These are phyloP conservation scores for Lophura nycthemera DNA, from an alignment of 2,113 vertebrate species.

Conservation along the genomic window DNA sequence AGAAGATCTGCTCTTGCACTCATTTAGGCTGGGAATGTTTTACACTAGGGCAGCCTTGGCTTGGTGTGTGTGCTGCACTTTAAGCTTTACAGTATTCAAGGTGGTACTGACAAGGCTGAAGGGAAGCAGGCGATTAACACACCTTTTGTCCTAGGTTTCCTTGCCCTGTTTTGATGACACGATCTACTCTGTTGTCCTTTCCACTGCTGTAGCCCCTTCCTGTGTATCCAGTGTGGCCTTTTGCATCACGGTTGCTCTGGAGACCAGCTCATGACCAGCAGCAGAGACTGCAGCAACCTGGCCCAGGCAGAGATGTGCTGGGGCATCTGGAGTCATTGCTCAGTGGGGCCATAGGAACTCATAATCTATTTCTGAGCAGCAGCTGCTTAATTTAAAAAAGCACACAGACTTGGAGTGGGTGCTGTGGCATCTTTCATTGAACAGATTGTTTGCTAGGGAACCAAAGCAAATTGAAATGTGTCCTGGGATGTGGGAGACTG, in stretches of 20 bases:
- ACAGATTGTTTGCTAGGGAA: neutral
- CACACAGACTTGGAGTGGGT: neutral
- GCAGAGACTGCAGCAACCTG: conserved; percentile 1
- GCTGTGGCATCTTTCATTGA: conserved; percentile 4
- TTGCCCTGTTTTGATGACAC: conserved; percentile 4
- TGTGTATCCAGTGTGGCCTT: neutral
- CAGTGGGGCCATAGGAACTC: neutral
- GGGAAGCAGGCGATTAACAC: neutral
- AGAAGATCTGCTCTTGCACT: neutral
- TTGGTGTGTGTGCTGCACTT: neutral
- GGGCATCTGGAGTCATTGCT: conserved; percentile 66
- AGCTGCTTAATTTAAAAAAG: conserved; percentile 50
- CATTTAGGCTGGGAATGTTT: neutral
- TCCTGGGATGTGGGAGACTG: neutral
- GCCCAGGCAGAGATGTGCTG: conserved; percentile 48
- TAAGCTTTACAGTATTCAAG: neutral
- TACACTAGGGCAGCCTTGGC: neutral
- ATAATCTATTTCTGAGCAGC: conserved; percentile 34
- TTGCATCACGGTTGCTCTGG: conserved; percentile 69
- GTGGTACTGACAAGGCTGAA: neutral
- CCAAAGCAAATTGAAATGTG: neutral
- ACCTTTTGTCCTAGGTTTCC: neutral
- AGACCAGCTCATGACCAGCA: conserved; percentile 43
- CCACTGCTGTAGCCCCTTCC: neutral
- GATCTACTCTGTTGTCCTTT: conserved; percentile 4